Base-by-base conservation (phyloP, 2,797 vertebrate genomes). In the Ctenopoma kingsleyae region DNA sequence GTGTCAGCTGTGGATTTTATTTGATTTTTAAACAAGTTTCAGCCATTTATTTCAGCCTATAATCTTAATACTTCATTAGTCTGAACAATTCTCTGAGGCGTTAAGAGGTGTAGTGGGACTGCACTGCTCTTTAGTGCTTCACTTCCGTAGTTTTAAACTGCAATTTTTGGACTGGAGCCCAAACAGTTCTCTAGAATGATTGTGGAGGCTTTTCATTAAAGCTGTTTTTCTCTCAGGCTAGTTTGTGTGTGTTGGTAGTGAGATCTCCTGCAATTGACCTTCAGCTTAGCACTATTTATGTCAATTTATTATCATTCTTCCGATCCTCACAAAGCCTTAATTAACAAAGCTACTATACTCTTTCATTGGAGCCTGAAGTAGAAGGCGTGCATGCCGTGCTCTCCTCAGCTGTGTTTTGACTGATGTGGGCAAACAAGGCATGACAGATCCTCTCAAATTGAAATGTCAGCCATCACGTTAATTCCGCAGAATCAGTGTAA, bases 401-500 rank as follows among this genome's bases (percentile, higher is more conserved):
- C 63, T 60, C 47, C 67, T 71, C 74, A 20, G 76, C 41, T 64
- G 71, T 65, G 44, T 73, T 70, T 65, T 56, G 74, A 76, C 76
- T 71, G 77, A 84, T 81, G 64, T 65, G 57, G 59, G 41, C 57
- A 82, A 87, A 82, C 69, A 55, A 72, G 82, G 67, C 41, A 59
- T 71, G 88, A 78, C 89, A 73, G 76, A 77, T 83, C 77, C 59
- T 64, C 58, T 47, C 66, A 84, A 89, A 90, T 74, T 76, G 83
- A 91, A 92, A 91, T 89, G 88, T 80, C 86, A 90, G 81, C 84
- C 81, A 76, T 90, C 81, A 81, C 17, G 69, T 87, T 89, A 83
- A 91, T 85, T 87, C 74, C 71, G 74, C 69, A 8, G 67, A 87
- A 86, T 83, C 64, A 22, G 65, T 48, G 50, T 62, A 64, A 65